phyloP scores from a whole-genome alignment of 2,113 vertebrate species.

The Colistium nudipinnis region DNA sequence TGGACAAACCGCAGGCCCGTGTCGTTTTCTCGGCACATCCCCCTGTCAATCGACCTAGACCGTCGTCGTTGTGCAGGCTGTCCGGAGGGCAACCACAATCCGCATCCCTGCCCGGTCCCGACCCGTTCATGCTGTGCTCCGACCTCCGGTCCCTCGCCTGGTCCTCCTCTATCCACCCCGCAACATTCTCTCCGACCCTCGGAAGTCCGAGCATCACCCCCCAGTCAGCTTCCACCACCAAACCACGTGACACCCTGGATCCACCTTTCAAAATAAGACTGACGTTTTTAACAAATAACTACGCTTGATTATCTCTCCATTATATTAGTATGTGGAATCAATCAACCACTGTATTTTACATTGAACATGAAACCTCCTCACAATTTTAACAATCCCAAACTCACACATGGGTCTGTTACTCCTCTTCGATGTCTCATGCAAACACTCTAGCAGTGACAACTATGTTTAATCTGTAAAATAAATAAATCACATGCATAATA shows the following conservation, averaged over 20 bases:
- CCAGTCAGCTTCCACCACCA: background rate
- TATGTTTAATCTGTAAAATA: background rate
- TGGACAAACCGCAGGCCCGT: constrained; percentile 45
- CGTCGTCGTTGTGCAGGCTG: constrained; percentile 18
- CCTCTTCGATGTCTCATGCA: background rate
- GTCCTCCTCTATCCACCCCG: constrained; percentile 76
- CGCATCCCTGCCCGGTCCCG: constrained; percentile 67
- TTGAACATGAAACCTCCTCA: too few species aligned
- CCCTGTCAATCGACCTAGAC: constrained; percentile 42
- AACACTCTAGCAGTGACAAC: background rate
- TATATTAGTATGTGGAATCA: background rate
- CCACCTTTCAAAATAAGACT: constrained; percentile 41
- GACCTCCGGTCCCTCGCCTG: constrained; percentile 67
- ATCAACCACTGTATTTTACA: background rate
- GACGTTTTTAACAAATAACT: too few species aligned
- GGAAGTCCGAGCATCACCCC: constrained; percentile 25
- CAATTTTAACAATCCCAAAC: too few species aligned
- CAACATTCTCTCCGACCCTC: constrained; percentile 70
- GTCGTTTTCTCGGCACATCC: constrained; percentile 40
- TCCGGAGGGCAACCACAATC: constrained; percentile 58
- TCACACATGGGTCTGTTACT: too few species aligned
- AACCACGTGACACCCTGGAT: constrained; percentile 10
- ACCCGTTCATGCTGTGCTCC: constrained; percentile 59
- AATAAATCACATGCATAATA: background rate
- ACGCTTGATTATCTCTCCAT: too few species aligned